These are phyloP conservation scores for Acrocephalus arundinaceus DNA, from an alignment of 2,113 vertebrate species.

Conservation along the genomic window DNA sequence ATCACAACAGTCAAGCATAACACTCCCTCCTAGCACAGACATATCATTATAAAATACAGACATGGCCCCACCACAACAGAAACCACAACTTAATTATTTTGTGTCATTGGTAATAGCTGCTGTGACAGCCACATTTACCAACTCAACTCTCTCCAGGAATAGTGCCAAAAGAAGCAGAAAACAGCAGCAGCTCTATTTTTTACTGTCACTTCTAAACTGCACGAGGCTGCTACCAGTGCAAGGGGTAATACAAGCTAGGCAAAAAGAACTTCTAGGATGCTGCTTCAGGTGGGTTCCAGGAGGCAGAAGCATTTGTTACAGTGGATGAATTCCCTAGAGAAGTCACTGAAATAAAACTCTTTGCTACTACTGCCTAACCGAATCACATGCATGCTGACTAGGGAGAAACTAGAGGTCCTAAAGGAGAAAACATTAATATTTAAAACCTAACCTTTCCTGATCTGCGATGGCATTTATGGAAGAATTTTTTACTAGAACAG, in stretches of 20 bases:
- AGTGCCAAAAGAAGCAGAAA: constrained; percentile 5
- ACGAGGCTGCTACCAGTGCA: not conserved
- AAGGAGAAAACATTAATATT: not conserved
- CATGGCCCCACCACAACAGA: not conserved
- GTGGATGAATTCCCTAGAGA: not conserved
- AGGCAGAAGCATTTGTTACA: not conserved
- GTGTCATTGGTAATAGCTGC: constrained; percentile 20
- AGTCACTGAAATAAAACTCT: not conserved
- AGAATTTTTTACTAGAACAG: not conserved
- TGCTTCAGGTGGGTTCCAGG: not conserved
- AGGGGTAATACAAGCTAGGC: not conserved
- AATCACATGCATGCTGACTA: not conserved
- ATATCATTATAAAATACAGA: not conserved
- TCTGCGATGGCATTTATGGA: not conserved
- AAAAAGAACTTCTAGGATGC: not conserved
- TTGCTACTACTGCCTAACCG: accelerated
- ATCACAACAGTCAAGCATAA: not conserved
- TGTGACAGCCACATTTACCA: constrained; percentile 31
- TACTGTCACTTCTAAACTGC: not conserved
- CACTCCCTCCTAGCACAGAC: not conserved
- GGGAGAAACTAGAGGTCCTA: not conserved
- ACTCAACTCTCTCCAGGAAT: not conserved
- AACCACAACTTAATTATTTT: constrained; percentile 56
- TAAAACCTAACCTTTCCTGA: not conserved
- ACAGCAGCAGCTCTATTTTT: not conserved